A percentile compares a stretch with the other conserved stretches of the same genome.
Conservation (phyloP, 1,140 invertebrate genomes). For the Drosophila ohnishii region DNA sequence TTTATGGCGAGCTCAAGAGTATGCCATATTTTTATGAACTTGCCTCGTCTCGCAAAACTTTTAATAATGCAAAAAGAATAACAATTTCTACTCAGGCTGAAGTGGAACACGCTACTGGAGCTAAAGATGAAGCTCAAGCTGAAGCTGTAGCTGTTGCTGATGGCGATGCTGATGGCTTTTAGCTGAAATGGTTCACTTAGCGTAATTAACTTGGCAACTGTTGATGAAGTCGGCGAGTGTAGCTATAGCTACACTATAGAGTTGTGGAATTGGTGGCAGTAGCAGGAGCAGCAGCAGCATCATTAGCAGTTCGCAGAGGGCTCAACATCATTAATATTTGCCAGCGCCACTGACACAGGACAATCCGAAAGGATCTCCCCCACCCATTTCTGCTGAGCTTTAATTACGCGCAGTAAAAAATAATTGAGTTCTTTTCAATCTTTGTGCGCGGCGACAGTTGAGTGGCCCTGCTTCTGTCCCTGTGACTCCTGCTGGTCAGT, state of each 20-base stretch:
- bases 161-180: slow-evolving; percentile 36
- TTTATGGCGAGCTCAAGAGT: slow-evolving; percentile 62
- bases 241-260: background rate
- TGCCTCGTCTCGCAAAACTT: slow-evolving; percentile 46
- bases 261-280: slow-evolving; percentile 20
- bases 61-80: slow-evolving; percentile 70
- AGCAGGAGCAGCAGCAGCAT: slow-evolving; percentile 42
- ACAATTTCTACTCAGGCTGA: slow-evolving; percentile 31
- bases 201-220: slow-evolving; percentile 78
- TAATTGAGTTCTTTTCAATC: slow-evolving; percentile 80
- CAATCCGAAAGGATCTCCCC: slow-evolving; percentile 26
- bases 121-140: slow-evolving; percentile 31
- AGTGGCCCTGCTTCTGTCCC: slow-evolving; percentile 3
- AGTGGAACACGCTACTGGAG: slow-evolving; percentile 16
- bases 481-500: slow-evolving; percentile 32
- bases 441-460: slow-evolving; percentile 49
- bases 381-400: slow-evolving; percentile 35
- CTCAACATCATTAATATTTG: slow-evolving; percentile 73
- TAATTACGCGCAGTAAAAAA: slow-evolving; percentile 73
- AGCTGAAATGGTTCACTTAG: slow-evolving; percentile 66
- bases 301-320: slow-evolving; percentile 45
- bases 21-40: slow-evolving; percentile 57
- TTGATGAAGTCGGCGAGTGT: slow-evolving; percentile 56
- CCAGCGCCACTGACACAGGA: slow-evolving; percentile 54
- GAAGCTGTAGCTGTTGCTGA: slow-evolving; percentile 16